Percentiles rank a stretch among this genome's conserved stretches.
These are phyloP conservation scores for Drosophila truncata DNA, from an alignment of 1,140 invertebrate species.

Conservation along the genomic window DNA sequence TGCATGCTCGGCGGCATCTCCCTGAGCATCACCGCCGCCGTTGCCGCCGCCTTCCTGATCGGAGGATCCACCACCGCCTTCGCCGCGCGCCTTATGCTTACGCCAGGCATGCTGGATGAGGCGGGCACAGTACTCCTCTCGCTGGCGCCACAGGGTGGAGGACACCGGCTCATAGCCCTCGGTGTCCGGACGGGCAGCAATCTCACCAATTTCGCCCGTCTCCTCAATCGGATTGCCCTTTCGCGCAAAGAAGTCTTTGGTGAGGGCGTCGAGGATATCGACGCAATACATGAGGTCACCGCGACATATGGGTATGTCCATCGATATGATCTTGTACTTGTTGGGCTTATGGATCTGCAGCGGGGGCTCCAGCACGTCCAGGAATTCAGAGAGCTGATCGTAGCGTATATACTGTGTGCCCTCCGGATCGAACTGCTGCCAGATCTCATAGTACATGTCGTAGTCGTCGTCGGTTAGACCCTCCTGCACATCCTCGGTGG, in stretches of 20 bases:
- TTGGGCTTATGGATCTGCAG: constrained; percentile 99
- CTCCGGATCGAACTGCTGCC: constrained; percentile 99
- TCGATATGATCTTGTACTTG: constrained; percentile 99
- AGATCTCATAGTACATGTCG: constrained; percentile 99
- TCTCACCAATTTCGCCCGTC: constrained; percentile 93
- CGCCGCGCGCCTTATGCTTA: constrained; percentile 91
- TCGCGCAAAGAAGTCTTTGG: constrained; percentile 97
- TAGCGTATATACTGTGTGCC: constrained; percentile 98
- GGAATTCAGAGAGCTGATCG: constrained; percentile 96
- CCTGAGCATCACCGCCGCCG: constrained; percentile 6
- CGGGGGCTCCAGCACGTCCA: constrained; percentile 97
- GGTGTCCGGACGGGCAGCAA: constrained; percentile 91
- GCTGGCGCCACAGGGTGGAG: constrained; percentile 96
- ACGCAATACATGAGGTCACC: constrained; percentile 98
- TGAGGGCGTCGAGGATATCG: constrained; percentile 98
- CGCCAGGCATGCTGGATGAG: constrained; percentile 98
- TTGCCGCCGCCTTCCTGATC: constrained; percentile 16
- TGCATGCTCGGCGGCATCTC: constrained; percentile 12
- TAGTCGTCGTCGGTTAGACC: constrained; percentile 99
- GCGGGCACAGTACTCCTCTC: constrained; percentile 97
- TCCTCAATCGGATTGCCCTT: constrained; percentile 97
- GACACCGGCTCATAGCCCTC: constrained; percentile 96
- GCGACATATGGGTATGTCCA: constrained; percentile 99
- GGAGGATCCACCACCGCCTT: constrained; percentile 85
- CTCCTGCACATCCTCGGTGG: constrained; percentile 99